Percentiles rank a stretch among this genome's conserved stretches.
Conservation (phyloP, 2,113 vertebrate genomes). For the Junco hyemalis region DNA sequence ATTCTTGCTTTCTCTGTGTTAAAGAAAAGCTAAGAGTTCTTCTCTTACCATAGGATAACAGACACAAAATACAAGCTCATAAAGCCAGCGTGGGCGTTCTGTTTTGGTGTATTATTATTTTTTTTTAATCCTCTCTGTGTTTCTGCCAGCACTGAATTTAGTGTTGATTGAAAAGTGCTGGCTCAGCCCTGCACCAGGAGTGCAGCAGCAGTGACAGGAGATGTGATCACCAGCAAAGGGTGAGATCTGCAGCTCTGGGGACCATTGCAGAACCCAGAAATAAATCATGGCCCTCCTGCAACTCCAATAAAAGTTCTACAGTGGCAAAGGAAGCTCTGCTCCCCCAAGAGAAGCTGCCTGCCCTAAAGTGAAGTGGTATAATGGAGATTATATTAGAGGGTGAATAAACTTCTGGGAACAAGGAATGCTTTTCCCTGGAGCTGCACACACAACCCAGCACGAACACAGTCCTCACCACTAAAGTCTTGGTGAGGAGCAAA, state of each 20-base stretch:
- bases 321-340: background rate
- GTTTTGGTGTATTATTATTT: background rate
- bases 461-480: background rate
- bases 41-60: background rate
- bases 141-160: background rate
- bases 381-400: background rate
- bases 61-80: background rate
- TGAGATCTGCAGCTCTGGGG: background rate
- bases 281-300: background rate
- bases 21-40: background rate
- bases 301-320: background rate
- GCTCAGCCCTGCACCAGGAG: background rate
- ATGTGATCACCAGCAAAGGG: background rate
- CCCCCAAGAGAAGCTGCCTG: background rate
- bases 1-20: background rate
- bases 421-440: background rate
- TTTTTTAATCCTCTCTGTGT: background rate
- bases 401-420: background rate
- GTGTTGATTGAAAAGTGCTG: background rate
- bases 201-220: fast-evolving
- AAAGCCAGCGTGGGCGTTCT: background rate
- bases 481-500: background rate
- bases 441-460: background rate
- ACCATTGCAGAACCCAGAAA: fast-evolving
- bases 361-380: background rate